Conservation (phyloP, 2,888 invertebrate genomes). For the Limenitis arthemis region DNA sequence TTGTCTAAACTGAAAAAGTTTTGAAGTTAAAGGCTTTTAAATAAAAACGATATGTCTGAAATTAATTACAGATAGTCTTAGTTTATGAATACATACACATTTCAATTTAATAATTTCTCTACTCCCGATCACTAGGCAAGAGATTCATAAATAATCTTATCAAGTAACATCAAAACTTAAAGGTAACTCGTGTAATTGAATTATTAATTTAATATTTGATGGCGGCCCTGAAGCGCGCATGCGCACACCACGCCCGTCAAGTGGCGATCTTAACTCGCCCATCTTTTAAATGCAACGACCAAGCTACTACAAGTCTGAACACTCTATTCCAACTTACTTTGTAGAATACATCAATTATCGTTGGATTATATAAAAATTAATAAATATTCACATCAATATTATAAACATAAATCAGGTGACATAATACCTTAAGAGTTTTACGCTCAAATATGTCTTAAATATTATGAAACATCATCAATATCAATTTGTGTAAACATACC, state of each 20-base stretch:
- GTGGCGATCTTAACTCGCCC: constrained; percentile 32
- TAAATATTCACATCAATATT: neutral
- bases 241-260: constrained; percentile 34
- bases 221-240: constrained; percentile 35
- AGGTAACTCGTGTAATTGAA: constrained; percentile 18
- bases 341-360: neutral
- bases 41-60: too few relatives aligned
- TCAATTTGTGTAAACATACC: too few relatives aligned
- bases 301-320: constrained; percentile 28
- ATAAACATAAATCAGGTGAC: too few relatives aligned
- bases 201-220: constrained; percentile 28
- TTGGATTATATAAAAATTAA: neutral
- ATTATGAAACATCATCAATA: too few relatives aligned
- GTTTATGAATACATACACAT: neutral
- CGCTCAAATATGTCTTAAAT: too few relatives aligned
- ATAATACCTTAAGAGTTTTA: too few relatives aligned
- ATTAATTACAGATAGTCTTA: too few relatives aligned
- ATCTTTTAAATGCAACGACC: constrained; percentile 32
- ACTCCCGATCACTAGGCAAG: neutral
- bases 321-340: constrained; percentile 25
- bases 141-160: constrained; percentile 13
- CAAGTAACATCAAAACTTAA: constrained; percentile 19
- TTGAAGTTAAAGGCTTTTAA: too few relatives aligned
- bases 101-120: neutral
- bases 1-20: too few relatives aligned